phyloP scores from a whole-genome alignment of 2,888 invertebrate species.

The Ptychoptera contaminata region DNA sequence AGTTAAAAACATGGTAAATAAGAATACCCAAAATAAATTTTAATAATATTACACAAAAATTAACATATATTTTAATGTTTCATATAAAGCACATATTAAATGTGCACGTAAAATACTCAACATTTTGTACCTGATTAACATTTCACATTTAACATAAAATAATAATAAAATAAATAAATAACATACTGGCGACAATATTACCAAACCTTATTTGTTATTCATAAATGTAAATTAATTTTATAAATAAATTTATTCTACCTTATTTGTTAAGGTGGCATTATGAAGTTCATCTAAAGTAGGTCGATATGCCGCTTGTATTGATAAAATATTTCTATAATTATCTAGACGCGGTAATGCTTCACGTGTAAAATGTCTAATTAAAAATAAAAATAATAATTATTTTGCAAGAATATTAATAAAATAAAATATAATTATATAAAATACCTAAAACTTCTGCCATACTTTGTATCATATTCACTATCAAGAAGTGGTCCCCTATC shows the following conservation, averaged over 20 bases:
- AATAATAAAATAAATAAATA: no score
- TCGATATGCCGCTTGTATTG: slow-evolving; percentile 70
- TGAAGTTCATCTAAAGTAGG: slow-evolving; percentile 81
- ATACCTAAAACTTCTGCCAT: slow-evolving; percentile 65
- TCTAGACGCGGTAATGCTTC: slow-evolving; percentile 77
- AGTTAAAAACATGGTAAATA: no score
- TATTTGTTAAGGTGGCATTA: slow-evolving; percentile 62
- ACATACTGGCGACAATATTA: no score
- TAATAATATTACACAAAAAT: no score
- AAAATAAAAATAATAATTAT: neutral
- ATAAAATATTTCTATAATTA: slow-evolving; percentile 79
- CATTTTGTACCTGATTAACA: no score
- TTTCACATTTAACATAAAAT: no score
- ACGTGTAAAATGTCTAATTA: slow-evolving; percentile 58
- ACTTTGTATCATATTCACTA: slow-evolving; percentile 47
- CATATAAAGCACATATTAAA: no score
- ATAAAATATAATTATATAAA: slow-evolving; percentile 6
- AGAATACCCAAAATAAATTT: no score
- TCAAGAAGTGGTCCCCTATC: slow-evolving; percentile 32
- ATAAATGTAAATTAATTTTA: neutral
- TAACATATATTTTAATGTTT: no score
- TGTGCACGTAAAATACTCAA: no score
- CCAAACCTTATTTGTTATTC: no score
- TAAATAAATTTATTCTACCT: slow-evolving; percentile 42
- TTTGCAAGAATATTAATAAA: neutral